Percentiles rank a stretch among this genome's conserved stretches.
These are phyloP conservation scores for Brachypteracias leptosomus DNA, from an alignment of 2,113 vertebrate species.

Conservation along the genomic window DNA sequence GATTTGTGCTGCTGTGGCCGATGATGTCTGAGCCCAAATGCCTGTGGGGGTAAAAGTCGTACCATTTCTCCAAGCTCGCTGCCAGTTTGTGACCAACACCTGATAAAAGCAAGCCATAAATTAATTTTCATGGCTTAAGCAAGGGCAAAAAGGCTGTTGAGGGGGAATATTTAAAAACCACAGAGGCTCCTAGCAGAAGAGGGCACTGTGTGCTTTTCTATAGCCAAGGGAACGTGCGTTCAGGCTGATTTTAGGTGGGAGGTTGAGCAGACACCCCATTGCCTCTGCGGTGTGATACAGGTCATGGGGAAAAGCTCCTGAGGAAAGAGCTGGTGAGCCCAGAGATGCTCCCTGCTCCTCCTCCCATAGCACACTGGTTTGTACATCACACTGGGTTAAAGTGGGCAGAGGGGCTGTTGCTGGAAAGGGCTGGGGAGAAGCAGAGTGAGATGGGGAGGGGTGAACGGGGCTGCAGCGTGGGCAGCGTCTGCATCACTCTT, in stretches of 20 bases:
- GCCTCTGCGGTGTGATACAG: accelerated
- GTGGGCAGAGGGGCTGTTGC: neutral
- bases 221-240: accelerated
- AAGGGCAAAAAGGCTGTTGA: neutral
- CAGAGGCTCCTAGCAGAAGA: neutral
- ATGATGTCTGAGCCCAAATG: neutral
- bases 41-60: neutral
- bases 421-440: neutral
- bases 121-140: neutral
- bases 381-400: accelerated
- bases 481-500: neutral
- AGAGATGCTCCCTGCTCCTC: neutral
- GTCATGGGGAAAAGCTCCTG: accelerated
- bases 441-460: neutral
- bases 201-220: neutral
- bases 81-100: neutral
- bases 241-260: neutral
- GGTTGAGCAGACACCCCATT: accelerated
- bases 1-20: neutral
- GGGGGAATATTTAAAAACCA: too few species aligned
- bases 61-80: neutral
- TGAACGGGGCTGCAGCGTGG: neutral
- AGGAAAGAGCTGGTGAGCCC: neutral
- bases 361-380: accelerated
- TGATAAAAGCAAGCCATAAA: neutral